Evolutionary conservation across 2,113 vertebrate species (phyloP).

Genomic region (Hyaena hyaena): DNA sequence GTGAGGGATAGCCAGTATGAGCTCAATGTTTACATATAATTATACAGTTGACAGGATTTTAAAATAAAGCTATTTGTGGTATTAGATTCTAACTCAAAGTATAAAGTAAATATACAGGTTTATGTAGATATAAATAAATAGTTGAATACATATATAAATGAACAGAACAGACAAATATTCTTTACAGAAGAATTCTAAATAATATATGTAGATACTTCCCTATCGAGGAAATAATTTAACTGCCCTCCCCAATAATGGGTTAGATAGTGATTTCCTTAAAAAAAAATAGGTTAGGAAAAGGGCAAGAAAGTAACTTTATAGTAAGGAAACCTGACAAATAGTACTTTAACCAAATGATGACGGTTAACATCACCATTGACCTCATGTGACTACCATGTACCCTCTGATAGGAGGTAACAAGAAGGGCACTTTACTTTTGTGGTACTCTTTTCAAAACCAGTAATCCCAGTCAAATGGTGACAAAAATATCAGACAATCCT

Average conservation of each 20-base stretch:
- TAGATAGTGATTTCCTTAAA: neutral
- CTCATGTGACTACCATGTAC: no score
- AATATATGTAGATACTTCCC: neutral
- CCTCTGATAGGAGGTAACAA: neutral
- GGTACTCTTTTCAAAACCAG: no score
- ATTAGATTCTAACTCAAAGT: neutral
- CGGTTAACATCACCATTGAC: neutral
- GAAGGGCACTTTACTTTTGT: neutral
- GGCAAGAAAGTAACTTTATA: neutral
- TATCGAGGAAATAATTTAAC: neutral
- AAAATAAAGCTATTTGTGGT: neutral
- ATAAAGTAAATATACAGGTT: neutral
- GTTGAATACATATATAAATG: neutral
- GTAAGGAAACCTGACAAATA: neutral
- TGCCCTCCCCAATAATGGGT: fast-evolving
- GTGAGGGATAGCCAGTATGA: neutral
- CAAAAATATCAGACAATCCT: neutral
- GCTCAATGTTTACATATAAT: neutral
- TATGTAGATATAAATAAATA: neutral
- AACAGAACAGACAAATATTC: neutral
- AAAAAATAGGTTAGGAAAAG: neutral
- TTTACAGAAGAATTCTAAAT: neutral
- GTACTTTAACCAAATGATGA: neutral
- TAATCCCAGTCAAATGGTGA: neutral
- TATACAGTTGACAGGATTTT: neutral